A percentile compares a stretch with the other conserved stretches of the same genome.
These are phyloP conservation scores for Heliconius aoede DNA, from an alignment of 2,888 invertebrate species.

Conservation along the genomic window DNA sequence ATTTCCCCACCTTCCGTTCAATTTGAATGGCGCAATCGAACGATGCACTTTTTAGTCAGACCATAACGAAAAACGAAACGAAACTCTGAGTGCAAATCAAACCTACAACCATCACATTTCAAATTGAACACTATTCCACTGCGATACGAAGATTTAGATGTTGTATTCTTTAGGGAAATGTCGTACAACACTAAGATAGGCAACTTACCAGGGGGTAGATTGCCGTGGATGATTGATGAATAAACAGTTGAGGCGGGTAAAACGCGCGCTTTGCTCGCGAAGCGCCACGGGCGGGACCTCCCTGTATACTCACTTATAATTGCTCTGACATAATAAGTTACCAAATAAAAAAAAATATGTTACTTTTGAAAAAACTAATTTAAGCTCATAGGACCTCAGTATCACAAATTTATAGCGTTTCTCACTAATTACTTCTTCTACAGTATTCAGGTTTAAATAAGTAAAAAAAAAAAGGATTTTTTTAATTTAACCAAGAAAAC, in stretches of 20 bases:
- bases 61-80: neutral
- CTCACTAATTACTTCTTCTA: neutral
- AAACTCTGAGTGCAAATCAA: neutral
- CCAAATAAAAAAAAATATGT: conserved; percentile 1
- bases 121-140: neutral
- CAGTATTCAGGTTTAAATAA: too few relatives aligned
- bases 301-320: neutral
- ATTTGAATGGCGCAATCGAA: too few relatives aligned
- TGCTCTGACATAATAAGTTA: conserved; percentile 10
- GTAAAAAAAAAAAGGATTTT: too few relatives aligned
- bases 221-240: conserved; percentile 56
- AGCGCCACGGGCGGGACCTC: conserved; percentile 10
- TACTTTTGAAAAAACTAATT: neutral
- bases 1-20: too few relatives aligned
- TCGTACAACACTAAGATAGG: conserved; percentile 33
- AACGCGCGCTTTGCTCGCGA: conserved; percentile 39
- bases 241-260: conserved; percentile 54
- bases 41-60: too few relatives aligned
- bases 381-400: neutral
- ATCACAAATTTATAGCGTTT: neutral
- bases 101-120: neutral
- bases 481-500: neutral
- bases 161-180: conserved; percentile 9
- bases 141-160: neutral
- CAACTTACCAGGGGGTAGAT: conserved; percentile 33